phyloP scores from a whole-genome alignment of 2,888 invertebrate genomes.

The Geophilus truncorum region DNA sequence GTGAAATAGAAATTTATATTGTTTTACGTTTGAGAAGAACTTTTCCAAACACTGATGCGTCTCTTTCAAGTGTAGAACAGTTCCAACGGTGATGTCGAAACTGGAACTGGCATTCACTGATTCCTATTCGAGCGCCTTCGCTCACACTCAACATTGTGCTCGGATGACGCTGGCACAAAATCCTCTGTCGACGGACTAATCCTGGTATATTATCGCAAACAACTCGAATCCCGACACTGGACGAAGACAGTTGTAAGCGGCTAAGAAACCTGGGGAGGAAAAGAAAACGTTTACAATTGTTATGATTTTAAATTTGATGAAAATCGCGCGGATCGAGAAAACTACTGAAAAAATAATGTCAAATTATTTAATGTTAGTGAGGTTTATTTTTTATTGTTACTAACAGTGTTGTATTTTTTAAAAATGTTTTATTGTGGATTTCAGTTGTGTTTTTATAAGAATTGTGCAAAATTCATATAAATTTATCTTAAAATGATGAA shows the following conservation, averaged over 20 bases:
- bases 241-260: constrained; percentile 44
- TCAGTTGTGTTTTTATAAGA: no score
- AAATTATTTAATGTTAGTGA: no score
- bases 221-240: constrained; percentile 43
- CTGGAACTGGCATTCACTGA: constrained; percentile 49
- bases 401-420: no score
- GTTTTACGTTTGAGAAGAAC: constrained; percentile 48
- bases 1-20: not conserved
- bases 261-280: constrained; percentile 45
- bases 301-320: no score
- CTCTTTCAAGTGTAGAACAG: constrained; percentile 47
- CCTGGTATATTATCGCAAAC: constrained; percentile 51
- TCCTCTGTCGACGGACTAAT: constrained; percentile 47
- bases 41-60: constrained; percentile 50
- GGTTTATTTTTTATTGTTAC: no score
- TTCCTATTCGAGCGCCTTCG: constrained; percentile 47
- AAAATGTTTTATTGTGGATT: no score
- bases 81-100: constrained; percentile 49
- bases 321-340: no score
- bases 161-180: constrained; percentile 48
- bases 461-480: no score
- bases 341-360: no score
- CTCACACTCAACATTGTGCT: constrained; percentile 48
- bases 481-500: no score
- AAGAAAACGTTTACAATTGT: no score